Conservation (phyloP, 2,113 vertebrate species). For the Megaptera novaeangliae region DNA sequence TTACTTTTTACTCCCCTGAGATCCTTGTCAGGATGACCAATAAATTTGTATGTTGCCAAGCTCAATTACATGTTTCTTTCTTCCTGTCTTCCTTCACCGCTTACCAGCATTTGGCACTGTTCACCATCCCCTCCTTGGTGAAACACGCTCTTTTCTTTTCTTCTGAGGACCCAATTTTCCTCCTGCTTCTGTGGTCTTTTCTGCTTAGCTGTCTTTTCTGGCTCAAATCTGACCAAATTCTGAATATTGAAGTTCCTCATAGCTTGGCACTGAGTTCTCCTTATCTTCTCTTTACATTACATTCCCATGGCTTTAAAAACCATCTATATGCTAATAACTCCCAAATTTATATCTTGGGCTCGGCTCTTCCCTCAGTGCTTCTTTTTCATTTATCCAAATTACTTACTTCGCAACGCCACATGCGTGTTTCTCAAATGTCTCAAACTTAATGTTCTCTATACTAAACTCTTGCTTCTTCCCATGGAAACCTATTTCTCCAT, state of each 20-base stretch:
- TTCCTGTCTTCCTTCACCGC: fast-evolving
- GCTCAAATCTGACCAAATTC: background rate
- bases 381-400: conserved; percentile 57
- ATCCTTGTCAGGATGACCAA: background rate
- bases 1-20: background rate
- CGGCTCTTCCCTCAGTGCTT: background rate
- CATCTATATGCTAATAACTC: conserved; percentile 54
- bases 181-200: background rate
- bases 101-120: background rate
- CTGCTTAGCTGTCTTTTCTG: background rate
- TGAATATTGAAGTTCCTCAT: background rate
- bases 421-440: background rate
- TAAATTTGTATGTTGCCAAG: background rate
- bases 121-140: background rate
- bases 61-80: no score
- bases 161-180: background rate
- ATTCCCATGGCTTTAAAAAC: conserved; percentile 42
- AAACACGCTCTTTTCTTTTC: background rate
- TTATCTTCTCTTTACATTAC: background rate
- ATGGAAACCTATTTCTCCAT: background rate
- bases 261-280: background rate
- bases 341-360: background rate
- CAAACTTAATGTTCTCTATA: background rate
- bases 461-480: background rate
- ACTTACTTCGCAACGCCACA: background rate